Evolutionary conservation across 2,797 vertebrate genomes (phyloP), one percentile per base, ranked within the genome.

Genomic region (Todus mexicanus): DNA sequence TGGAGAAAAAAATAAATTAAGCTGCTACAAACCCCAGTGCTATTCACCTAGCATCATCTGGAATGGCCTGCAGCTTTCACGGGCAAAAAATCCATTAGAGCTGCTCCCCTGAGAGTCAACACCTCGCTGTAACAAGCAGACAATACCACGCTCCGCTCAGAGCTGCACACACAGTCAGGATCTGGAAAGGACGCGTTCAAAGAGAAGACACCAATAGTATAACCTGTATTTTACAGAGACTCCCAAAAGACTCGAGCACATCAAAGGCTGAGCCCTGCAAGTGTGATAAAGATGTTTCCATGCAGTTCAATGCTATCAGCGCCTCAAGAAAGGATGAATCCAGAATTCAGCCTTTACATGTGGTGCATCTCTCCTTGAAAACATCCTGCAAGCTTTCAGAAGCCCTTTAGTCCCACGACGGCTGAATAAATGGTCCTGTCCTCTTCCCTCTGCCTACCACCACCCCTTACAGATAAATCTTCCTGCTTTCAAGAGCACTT

Each of bases 61-160:
- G 79, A 91, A 95, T 12, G 56, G 93, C 93, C 95, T 84, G 77
- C 20, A 26, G 93, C 87, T 92, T 93, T 88, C 38, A 29, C 87
- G 83, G 40, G 60, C 42, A 81, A 74, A 89, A 89, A 92, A 93
- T 73, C 81, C 76, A 91, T 94, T 90, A 95, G 40, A 84, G 69
- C 63, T 76, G 53, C 54, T 94, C 92, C 92, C 94, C 61, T 53
- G 90, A 86, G 92, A 95, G 61, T 51, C 77, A 71, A 90, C 71
- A 82, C 82, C 79, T 90, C 48, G 1, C 85, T 76, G 56, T 76
- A 88, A 91, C 60, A 76, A 89, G 89, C 25, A 5, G 57, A 89
- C 82, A 94, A 90, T 57, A 56, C 27, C 50, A 22, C 2, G 23
- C 92, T 91, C 68, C 12, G 7, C 35, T 75, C 90, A 83, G 84